Conservation (phyloP, 2,113 vertebrate genomes). For the Aplodontia rufa region DNA sequence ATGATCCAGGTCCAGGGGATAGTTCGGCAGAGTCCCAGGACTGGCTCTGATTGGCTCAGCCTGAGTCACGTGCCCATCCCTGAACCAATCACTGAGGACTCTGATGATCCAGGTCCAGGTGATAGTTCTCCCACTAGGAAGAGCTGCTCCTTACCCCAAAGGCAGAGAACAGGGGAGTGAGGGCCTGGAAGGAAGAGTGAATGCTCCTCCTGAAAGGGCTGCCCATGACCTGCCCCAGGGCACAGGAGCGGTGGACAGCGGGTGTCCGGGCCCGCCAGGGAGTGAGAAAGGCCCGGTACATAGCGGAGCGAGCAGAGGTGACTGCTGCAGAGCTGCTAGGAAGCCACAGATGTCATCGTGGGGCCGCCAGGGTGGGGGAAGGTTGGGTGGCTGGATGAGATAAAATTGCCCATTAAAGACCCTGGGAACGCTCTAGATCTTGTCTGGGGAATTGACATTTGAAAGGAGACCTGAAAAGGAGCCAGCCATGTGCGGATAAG, state of each 20-base stretch:
- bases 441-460: neutral
- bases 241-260: neutral
- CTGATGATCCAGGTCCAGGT: neutral
- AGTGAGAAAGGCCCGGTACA: neutral
- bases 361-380: neutral
- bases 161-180: neutral
- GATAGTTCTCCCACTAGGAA: no score
- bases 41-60: neutral
- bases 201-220: neutral
- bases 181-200: neutral
- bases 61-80: neutral
- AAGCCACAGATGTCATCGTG: neutral
- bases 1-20: neutral
- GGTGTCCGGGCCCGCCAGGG: neutral
- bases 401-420: no score
- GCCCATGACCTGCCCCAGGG: neutral
- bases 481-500: neutral
- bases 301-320: neutral
- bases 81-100: neutral
- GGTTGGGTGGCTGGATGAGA: fast-evolving
- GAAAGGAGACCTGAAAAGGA: neutral
- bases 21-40: fast-evolving
- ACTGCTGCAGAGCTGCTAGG: neutral
- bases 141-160: no score
- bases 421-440: neutral